Conservation (phyloP, 2,113 vertebrate genomes). For the Alosa alosa region DNA sequence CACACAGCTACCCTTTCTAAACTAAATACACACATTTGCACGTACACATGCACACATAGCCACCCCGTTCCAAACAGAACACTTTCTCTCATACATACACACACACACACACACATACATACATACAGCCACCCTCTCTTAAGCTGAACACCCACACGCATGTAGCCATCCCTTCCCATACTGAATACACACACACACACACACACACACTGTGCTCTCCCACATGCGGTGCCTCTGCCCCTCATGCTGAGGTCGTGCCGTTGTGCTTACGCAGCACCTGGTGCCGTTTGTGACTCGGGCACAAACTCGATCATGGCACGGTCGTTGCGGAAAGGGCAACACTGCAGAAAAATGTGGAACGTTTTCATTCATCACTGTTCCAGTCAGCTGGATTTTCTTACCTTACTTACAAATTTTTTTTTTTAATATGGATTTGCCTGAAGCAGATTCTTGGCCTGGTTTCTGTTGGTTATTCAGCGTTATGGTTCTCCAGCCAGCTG, state of each 20-base stretch:
- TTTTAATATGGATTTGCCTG: constrained; percentile 6
- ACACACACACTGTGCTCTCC: neutral
- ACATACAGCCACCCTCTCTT: neutral
- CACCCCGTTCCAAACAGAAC: neutral
- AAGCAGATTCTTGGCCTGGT: neutral
- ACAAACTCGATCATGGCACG: neutral
- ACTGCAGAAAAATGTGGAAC: neutral
- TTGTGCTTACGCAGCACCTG: neutral
- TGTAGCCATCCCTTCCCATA: neutral
- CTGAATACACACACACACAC: neutral
- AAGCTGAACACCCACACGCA: neutral
- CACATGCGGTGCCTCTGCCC: neutral
- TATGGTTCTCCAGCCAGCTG: neutral
- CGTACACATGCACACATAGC: neutral
- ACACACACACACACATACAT: neutral
- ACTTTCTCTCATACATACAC: neutral
- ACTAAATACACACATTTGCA: neutral
- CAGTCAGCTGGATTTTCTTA: neutral
- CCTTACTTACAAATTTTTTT: neutral
- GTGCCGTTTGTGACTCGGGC: neutral
- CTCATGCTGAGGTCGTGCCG: neutral
- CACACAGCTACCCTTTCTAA: neutral
- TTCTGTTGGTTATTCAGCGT: neutral
- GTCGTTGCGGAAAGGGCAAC: neutral
- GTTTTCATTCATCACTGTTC: constrained; percentile 12